Base-by-base conservation (phyloP, 2,113 vertebrate species). In the Daubentonia madagascariensis region DNA sequence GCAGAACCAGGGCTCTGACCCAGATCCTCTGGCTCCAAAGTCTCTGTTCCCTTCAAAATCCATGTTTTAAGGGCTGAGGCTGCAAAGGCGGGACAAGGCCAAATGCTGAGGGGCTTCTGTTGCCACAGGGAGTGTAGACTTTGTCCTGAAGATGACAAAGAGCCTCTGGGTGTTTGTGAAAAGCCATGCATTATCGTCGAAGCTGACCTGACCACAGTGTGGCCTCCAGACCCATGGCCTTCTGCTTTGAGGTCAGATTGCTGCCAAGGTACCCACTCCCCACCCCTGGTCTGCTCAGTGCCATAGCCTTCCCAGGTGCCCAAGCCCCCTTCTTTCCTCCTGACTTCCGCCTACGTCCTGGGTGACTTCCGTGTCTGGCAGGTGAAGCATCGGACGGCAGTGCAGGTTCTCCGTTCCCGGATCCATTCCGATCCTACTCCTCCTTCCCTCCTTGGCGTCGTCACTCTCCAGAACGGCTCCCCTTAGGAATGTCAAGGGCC, bases 201-300 rank as follows among this genome's bases (percentile, higher is more conserved):
- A n/a, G 54, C 25, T 43, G 35, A 28, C 50, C 0, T 8, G 80
- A 76, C 37, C 23, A 13, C 6, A 70, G 2, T 5, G 81, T 73
- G 65, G 6, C 92, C 50, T 68, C 35, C n/a, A 80, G 43, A 17
- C 5, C 22, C 23, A 8, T 20, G 50, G 17, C n/a, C 59, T 72
- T 63, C 48, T 45, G 23, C 59, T 95, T 54, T 37, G 14, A 32
- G 14, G 7, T 37, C 76, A 45, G 8, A 14, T 20, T 0, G 2
- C 18, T 17, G n/a, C 52, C 22, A 13, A 22, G 25, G 76, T 5
- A 3, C 48, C 3, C 3, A 4, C 2, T 30, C 4, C 8, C 35
- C 17, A 3, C 25, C 20, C 68, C 57, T 43, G 18, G 30, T 4
- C 17, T 9, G 4, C 8, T 37, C 40, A 35, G 48, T 0, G 0